A percentile compares a stretch with the other conserved stretches of the same genome.
Conservation (phyloP, 2,888 invertebrate species). For the Ophioninae sp. region DNA sequence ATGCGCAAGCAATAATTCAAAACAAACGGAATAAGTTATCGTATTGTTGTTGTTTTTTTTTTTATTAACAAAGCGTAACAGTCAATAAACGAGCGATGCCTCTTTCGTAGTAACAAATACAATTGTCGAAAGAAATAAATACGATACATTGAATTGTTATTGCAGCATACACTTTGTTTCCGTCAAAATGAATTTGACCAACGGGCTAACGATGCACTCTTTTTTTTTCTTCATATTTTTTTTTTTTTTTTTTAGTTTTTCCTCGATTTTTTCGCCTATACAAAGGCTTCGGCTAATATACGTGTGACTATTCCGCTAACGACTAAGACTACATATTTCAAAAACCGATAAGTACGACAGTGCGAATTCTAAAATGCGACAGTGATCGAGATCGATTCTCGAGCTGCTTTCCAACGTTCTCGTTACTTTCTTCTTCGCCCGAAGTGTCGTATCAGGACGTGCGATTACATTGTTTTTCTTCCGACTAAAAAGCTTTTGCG, state of each 20-base stretch:
- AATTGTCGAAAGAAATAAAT: constrained; percentile 67
- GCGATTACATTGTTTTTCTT: background rate
- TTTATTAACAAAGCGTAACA: constrained; percentile 77
- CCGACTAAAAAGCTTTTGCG: background rate
- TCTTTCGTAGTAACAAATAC: constrained; percentile 71
- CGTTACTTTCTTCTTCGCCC: constrained; percentile 1
- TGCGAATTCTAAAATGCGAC: constrained; percentile 65
- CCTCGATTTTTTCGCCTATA: constrained; percentile 47
- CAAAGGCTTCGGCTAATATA: constrained; percentile 62
- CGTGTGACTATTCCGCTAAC: constrained; percentile 63
- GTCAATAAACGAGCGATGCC: constrained; percentile 74
- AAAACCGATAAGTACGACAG: constrained; percentile 62
- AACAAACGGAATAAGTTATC: constrained; percentile 61
- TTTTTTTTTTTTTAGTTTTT: too few species aligned
- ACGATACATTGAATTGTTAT: constrained; percentile 69
- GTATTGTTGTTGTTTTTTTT: constrained; percentile 66
- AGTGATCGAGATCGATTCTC: constrained; percentile 64
- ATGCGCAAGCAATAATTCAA: background rate
- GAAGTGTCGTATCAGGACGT: background rate
- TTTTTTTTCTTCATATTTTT: constrained; percentile 1
- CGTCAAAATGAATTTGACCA: constrained; percentile 67
- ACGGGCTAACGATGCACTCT: constrained; percentile 59
- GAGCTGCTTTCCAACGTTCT: constrained; percentile 19
- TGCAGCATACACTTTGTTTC: constrained; percentile 70
- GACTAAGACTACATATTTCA: constrained; percentile 47